Evolutionary conservation across 2,888 invertebrate genomes (phyloP).

Genomic region (Diplazon laetatorius): DNA sequence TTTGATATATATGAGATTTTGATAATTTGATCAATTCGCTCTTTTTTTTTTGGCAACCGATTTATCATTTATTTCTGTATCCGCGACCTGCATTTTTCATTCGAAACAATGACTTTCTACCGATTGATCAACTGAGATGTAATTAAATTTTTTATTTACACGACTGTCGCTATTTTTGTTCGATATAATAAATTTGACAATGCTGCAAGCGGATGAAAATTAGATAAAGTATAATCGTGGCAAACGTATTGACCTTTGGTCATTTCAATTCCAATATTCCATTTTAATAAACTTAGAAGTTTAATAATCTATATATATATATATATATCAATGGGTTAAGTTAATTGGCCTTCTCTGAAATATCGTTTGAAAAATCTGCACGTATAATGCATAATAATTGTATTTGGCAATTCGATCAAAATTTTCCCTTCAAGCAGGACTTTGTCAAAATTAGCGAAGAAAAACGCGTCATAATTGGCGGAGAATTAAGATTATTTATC

Average conservation of each 20-base stretch:
- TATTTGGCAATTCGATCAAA: background rate
- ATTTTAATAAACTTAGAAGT: background rate
- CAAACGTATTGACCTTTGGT: background rate
- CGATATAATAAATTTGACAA: background rate
- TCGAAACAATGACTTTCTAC: background rate
- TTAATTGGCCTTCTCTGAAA: background rate
- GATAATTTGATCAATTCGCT: background rate
- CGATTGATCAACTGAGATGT: background rate
- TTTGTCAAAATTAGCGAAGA: background rate
- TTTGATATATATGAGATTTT: background rate
- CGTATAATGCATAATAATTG: background rate
- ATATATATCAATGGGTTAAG: background rate
- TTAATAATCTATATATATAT: background rate
- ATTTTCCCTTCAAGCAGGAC: background rate
- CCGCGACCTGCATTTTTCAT: background rate
- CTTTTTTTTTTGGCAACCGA: background rate
- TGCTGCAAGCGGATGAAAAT: background rate
- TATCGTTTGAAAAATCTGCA: background rate
- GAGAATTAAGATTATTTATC: background rate
- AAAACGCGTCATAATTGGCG: background rate
- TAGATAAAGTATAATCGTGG: background rate
- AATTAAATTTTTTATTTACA: background rate
- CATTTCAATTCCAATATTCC: constrained; percentile 1
- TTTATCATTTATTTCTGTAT: background rate
- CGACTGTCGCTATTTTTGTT: background rate